Percentiles rank a stretch among this genome's conserved stretches.
Evolutionary conservation across 2,113 vertebrate genomes (phyloP).

Genomic region (Eulacestoma nigropectus): DNA sequence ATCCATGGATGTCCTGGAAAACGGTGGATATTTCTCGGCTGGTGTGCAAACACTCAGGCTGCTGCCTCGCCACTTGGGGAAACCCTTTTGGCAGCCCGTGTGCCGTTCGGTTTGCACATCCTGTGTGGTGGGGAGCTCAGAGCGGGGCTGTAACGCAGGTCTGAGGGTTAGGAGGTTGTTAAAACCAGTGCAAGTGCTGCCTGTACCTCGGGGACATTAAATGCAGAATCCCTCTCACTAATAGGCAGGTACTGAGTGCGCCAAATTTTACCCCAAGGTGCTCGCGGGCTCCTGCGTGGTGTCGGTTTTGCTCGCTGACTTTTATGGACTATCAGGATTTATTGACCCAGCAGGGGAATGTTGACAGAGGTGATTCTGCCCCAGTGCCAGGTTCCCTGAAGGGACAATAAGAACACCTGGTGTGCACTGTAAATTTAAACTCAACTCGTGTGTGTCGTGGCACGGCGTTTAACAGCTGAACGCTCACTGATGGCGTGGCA

Average conservation of each 20-base stretch:
- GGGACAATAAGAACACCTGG: neutral
- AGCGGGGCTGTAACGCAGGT: neutral
- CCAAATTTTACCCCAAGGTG: constrained; percentile 3
- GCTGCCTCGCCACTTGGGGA: neutral
- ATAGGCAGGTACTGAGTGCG: neutral
- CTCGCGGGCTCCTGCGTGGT: neutral
- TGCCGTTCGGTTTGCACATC: neutral
- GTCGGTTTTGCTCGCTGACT: neutral
- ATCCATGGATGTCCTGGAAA: accelerated
- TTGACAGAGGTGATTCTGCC: neutral
- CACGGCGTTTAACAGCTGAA: neutral
- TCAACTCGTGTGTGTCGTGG: neutral
- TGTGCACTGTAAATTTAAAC: neutral
- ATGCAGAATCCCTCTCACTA: neutral
- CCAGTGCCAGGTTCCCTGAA: neutral
- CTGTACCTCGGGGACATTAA: neutral
- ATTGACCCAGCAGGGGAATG: neutral
- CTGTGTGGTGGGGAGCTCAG: accelerated
- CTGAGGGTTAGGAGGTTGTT: neutral
- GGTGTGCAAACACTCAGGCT: accelerated
- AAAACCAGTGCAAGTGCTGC: neutral
- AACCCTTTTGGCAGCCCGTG: neutral
- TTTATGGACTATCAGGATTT: constrained; percentile 49
- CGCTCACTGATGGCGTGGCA: accelerated
- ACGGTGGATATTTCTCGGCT: accelerated